Evolutionary conservation across 2,888 invertebrate genomes (phyloP).

Genomic region (Hirtodrosophila alboralis): DNA sequence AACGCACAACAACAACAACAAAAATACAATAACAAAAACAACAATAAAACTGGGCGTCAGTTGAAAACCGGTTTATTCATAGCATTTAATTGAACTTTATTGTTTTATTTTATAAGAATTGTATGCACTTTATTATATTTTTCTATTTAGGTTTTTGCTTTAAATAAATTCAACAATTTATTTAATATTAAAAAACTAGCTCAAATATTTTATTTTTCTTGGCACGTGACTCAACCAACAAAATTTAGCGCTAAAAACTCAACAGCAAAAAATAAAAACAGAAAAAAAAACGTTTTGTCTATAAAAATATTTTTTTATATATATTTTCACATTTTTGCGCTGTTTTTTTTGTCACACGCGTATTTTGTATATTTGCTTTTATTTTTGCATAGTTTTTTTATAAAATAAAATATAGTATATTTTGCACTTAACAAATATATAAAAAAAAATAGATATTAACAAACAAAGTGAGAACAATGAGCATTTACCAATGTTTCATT

Average conservation of each 20-base stretch:
- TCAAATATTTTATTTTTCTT: too few species aligned
- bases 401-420: too few species aligned
- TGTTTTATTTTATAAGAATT: slow-evolving; percentile 12
- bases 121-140: background rate
- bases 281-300: slow-evolving; percentile 1
- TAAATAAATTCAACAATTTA: too few species aligned
- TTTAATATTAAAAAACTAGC: background rate
- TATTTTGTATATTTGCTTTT: slow-evolving; percentile 5
- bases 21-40: slow-evolving; percentile 29
- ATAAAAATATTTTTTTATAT: slow-evolving; percentile 8
- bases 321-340: too few species aligned
- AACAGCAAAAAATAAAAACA: slow-evolving; percentile 15
- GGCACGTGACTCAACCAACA: slow-evolving; percentile 49
- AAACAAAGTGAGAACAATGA: slow-evolving; percentile 9
- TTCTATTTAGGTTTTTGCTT: slow-evolving; percentile 2
- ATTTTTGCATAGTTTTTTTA: slow-evolving; percentile 15
- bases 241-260: slow-evolving; percentile 5
- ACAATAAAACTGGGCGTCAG: slow-evolving; percentile 42
- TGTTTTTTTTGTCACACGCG: slow-evolving; percentile 7
- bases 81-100: slow-evolving; percentile 24
- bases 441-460: slow-evolving; percentile 4
- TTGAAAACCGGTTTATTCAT: slow-evolving; percentile 52
- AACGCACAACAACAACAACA: slow-evolving; percentile 33
- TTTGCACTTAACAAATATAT: slow-evolving; percentile 19
- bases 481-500: slow-evolving; percentile 59